A percentile compares a stretch with the other conserved stretches of the same genome.
These are phyloP conservation scores for Chondrosia reniformis DNA, from an alignment of 37 sponge, comb jelly and placozoan genomes.

Conservation along the genomic window DNA sequence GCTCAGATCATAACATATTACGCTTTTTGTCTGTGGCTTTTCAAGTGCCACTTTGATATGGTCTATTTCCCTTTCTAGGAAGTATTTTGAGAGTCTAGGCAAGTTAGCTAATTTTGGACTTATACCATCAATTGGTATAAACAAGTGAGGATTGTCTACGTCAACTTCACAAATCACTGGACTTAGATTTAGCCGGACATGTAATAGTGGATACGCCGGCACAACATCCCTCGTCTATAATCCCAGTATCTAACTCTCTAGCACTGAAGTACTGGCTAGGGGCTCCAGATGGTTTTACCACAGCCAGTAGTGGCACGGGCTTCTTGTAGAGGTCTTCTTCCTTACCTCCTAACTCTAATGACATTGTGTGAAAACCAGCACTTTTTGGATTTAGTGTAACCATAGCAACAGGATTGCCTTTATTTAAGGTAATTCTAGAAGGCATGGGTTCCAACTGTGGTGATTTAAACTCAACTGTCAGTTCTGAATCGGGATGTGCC, in stretches of 20 bases:
- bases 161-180: slow-evolving; percentile 44
- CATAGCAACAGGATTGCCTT: background rate
- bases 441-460: background rate
- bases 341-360: background rate
- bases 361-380: background rate
- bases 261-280: background rate
- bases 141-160: slow-evolving; percentile 29
- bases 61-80: background rate
- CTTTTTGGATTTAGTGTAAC: background rate
- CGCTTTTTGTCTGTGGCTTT: slow-evolving; percentile 7
- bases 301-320: background rate
- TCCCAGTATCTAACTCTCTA: background rate
- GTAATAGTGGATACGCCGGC: no score
- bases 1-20: slow-evolving; percentile 35
- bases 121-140: slow-evolving; percentile 53
- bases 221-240: background rate
- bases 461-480: background rate
- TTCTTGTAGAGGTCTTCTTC: background rate
- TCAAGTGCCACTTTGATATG: no score
- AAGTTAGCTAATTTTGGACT: slow-evolving; percentile 53
- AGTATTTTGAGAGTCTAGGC: slow-evolving; percentile 38
- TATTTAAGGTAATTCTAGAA: background rate
- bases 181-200: no score
- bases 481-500: background rate
- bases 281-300: background rate